Conservation (phyloP, 2,113 vertebrate genomes). For the Colaptes auratus region DNA sequence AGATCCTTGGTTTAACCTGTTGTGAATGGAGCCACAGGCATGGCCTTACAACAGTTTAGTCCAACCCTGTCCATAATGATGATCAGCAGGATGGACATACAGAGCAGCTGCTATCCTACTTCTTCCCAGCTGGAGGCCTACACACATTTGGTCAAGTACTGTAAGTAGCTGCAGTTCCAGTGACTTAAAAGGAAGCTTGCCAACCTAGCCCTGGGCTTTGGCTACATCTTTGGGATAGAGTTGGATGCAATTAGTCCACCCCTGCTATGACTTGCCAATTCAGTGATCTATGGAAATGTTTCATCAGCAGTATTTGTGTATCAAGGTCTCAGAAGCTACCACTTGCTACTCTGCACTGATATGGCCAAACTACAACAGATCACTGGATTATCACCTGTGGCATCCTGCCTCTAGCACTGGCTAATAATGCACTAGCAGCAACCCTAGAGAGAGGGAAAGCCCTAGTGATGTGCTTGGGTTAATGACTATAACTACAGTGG, state of each 20-base stretch:
- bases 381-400: neutral
- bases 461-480: neutral
- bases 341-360: neutral
- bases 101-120: neutral
- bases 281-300: accelerated
- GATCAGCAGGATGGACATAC: neutral
- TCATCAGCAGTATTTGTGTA: neutral
- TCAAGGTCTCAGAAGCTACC: neutral
- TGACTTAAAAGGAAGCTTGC: conserved; percentile 12
- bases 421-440: neutral
- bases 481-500: neutral
- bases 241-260: neutral
- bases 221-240: neutral
- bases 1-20: neutral
- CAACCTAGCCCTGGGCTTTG: neutral
- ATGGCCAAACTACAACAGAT: neutral
- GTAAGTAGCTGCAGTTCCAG: neutral
- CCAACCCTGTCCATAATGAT: neutral
- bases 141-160: neutral
- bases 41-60: neutral
- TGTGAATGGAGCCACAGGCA: neutral
- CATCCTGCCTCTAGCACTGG: neutral
- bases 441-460: neutral
- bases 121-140: neutral
- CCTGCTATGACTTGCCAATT: neutral